Evolutionary conservation across 2,888 invertebrate genomes (phyloP).

Genomic region (Elgonia sp.): DNA sequence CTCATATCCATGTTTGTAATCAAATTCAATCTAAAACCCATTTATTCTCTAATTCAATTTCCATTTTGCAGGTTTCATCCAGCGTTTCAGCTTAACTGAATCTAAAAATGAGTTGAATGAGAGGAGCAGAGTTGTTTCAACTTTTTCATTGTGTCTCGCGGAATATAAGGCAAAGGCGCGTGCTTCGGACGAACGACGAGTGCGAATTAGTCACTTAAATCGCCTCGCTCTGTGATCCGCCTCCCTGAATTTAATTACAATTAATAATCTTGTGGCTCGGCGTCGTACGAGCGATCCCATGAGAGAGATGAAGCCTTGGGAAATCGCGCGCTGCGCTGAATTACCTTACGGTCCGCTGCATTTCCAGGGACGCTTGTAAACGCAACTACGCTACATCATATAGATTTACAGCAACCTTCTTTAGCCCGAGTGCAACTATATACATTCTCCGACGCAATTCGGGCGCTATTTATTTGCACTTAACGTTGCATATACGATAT

Average conservation of each 20-base stretch:
- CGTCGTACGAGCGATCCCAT: conserved; percentile 79
- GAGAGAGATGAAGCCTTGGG: conserved; percentile 81
- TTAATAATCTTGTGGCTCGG: conserved; percentile 82
- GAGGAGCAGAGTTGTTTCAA: not conserved
- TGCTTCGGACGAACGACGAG: conserved; percentile 74
- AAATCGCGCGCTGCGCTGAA: conserved; percentile 81
- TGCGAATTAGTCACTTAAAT: conserved; percentile 81
- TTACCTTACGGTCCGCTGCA: conserved; percentile 82
- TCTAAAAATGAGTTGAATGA: too few species aligned
- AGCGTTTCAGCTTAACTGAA: too few species aligned
- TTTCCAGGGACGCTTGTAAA: conserved; percentile 77
- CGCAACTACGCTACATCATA: conserved; percentile 71
- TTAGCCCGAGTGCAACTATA: conserved; percentile 52
- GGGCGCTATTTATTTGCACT: conserved; percentile 68
- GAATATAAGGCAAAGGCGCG: conserved; percentile 72
- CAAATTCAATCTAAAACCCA: too few species aligned
- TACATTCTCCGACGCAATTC: conserved; percentile 44
- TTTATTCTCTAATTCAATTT: too few species aligned
- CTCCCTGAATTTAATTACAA: conserved; percentile 84
- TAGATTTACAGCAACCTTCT: conserved; percentile 70
- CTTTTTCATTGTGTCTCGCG: conserved; percentile 32
- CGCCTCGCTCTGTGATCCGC: conserved; percentile 79
- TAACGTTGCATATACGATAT: conserved; percentile 54
- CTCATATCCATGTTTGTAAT: too few species aligned
- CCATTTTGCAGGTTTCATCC: too few species aligned